Percentiles rank a stretch among this genome's conserved stretches.
These are phyloP conservation scores for Engystomops pustulosus DNA, from an alignment of 2,113 vertebrate genomes.

Conservation along the genomic window DNA sequence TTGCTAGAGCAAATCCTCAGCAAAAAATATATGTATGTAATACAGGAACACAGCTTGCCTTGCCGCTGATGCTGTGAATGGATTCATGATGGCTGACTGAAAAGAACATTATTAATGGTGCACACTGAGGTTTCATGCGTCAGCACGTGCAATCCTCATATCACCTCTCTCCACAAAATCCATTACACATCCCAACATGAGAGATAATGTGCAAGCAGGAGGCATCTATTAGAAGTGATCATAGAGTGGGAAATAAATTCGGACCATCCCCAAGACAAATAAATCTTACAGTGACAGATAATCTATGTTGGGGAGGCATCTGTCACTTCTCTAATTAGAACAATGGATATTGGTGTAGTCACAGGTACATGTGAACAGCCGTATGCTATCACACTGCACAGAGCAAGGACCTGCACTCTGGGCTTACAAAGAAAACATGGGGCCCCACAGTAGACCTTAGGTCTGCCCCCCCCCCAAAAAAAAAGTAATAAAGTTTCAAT, in stretches of 20 bases:
- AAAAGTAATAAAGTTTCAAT: too few species aligned
- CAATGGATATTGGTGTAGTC: neutral
- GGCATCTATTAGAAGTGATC: neutral
- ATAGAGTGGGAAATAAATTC: slow-evolving; percentile 16
- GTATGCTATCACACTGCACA: neutral
- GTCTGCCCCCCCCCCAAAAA: too few species aligned
- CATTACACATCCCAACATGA: neutral
- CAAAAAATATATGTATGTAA: slow-evolving; percentile 13
- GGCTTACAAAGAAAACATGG: too few species aligned
- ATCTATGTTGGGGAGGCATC: neutral
- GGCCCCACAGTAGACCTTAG: too few species aligned
- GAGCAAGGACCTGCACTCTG: neutral
- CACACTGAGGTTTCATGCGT: neutral
- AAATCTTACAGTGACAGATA: neutral
- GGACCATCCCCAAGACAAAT: neutral
- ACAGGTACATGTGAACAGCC: neutral
- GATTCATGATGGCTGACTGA: slow-evolving; percentile 19
- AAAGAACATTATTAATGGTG: slow-evolving; percentile 44
- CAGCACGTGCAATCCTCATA: slow-evolving; percentile 26
- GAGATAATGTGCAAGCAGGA: neutral
- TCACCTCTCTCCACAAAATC: slow-evolving; percentile 11
- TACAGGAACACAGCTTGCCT: neutral
- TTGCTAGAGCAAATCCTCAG: neutral
- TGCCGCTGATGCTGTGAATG: neutral
- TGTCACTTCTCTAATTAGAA: neutral